Evolutionary conservation across 2,113 vertebrate genomes (phyloP).

Genomic region (Saguinus midas): DNA sequence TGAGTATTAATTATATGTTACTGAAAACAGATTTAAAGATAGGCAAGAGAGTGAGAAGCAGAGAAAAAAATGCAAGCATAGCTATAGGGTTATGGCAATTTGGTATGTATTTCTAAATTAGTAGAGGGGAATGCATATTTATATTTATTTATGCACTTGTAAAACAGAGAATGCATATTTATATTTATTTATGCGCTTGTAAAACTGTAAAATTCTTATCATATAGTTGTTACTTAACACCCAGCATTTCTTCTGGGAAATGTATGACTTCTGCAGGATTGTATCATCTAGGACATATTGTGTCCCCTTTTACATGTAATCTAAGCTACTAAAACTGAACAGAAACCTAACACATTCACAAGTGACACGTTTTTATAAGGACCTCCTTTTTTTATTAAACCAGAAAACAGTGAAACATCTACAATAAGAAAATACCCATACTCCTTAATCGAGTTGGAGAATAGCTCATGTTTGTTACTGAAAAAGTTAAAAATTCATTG

Average conservation of each 20-base stretch:
- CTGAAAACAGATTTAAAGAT: background rate
- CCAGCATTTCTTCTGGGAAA: conserved; percentile 54
- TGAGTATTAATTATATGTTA: background rate
- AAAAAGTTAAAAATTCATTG: conserved; percentile 50
- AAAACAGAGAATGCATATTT: conserved; percentile 13
- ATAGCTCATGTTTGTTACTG: conserved; percentile 49
- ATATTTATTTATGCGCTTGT: background rate
- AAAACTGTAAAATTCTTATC: conserved; percentile 52
- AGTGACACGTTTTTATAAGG: conserved; percentile 73
- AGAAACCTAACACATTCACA: conserved; percentile 70
- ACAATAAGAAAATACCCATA: background rate
- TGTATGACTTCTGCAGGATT: conserved; percentile 54
- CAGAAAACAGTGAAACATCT: conserved; percentile 48
- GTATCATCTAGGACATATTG: conserved; percentile 55
- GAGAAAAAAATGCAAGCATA: background rate
- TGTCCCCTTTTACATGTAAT: conserved; percentile 56
- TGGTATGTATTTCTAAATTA: background rate
- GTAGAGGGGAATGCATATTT: background rate
- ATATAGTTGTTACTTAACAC: conserved; percentile 69
- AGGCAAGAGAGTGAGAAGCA: background rate
- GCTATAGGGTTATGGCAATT: background rate
- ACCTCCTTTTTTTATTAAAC: conserved; percentile 56
- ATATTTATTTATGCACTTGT: background rate
- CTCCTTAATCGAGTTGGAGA: conserved; percentile 49
- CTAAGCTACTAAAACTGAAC: conserved; percentile 65